Evolutionary conservation across 1,140 invertebrate species (phyloP), one percentile per base, ranked within the genome.

Genomic region (Heliconius melpomene): DNA sequence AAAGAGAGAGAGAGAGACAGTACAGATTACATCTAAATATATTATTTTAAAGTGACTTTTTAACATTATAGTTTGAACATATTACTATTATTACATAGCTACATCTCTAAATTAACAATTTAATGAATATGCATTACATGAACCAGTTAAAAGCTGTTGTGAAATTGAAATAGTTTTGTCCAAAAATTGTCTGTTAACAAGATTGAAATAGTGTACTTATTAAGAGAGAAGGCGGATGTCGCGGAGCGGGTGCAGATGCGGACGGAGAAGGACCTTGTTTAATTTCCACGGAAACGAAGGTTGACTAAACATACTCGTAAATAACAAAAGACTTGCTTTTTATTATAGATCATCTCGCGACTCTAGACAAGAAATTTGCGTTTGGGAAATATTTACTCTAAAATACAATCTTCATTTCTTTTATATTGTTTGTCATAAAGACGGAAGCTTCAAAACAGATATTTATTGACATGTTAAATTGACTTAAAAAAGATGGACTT

Each of bases 231-330:
- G 9, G 54, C 54, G 54, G 54, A n/a, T 20, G 50, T 52, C 29
- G 54, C 20, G 54, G 7, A 18, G 54, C 20, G 8, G n/a, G 9
- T 66, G 26, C 60, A 29, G 23, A 29, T 29, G 60, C 23, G 26
- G 26, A 66, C 11, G 0, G 23, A 26, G 11, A 11, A 66, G 23
- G 60, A 66, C 60, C 60, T 16, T 66, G 60, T 66, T 66, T 66
- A 66, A 66, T 66, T 66, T 66, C 60, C 60, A 66, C 60, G 60
- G 60, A 66, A 66, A 16, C 23, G 60, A 29, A 66, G 60, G 60
- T 66, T 23, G 60, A 66, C 26, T 66, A 66, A 66, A 66, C 23
- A 29, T 66, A 36, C 32, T 36, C 6, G 32, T 36, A 66, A 66
- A 66, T 66, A 26, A 66, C 29, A 16, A 66, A 29, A 66, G 23